Evolutionary conservation across 2,888 invertebrate genomes (phyloP).

Genomic region (Drosophila tripunctata): DNA sequence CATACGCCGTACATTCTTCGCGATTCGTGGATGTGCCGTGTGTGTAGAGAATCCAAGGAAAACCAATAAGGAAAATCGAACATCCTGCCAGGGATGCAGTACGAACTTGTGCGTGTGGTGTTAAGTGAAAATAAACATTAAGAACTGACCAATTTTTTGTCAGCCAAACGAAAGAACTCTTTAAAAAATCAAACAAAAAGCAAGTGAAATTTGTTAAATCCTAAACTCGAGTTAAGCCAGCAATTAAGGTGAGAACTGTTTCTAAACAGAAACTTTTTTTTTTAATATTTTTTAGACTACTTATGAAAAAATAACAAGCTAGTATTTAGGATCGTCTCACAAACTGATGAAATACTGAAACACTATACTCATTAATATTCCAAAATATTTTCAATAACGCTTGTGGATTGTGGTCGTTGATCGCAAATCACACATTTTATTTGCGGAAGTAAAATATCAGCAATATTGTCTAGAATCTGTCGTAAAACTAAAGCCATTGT

Average conservation of each 20-base stretch:
- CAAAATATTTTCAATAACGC: not conserved
- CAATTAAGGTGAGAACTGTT: slow-evolving; percentile 9
- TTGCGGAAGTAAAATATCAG: slow-evolving; percentile 59
- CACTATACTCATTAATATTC: not conserved
- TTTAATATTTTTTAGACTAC: not conserved
- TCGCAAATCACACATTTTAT: slow-evolving; percentile 1
- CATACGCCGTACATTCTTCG: slow-evolving; percentile 75
- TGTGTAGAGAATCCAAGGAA: slow-evolving; percentile 21
- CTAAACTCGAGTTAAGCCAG: not conserved
- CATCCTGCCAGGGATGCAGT: slow-evolving; percentile 53
- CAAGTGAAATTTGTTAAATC: not conserved
- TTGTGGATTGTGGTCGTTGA: not conserved
- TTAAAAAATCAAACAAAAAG: not conserved
- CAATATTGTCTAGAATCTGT: slow-evolving; percentile 31
- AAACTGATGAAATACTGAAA: not conserved
- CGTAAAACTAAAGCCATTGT: slow-evolving; percentile 35
- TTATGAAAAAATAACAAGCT: too few relatives aligned
- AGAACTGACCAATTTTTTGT: slow-evolving; percentile 2
- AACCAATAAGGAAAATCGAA: slow-evolving; percentile 10
- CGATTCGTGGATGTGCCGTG: slow-evolving; percentile 70
- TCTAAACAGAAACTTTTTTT: not conserved
- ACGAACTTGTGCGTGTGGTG: slow-evolving; percentile 50
- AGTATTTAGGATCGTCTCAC: too few relatives aligned
- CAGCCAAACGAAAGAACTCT: slow-evolving; percentile 22
- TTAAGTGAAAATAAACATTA: slow-evolving; percentile 16